A percentile compares a stretch with the other conserved stretches of the same genome.
Conservation (phyloP, 2,113 vertebrate genomes). For the Cervus canadensis region DNA sequence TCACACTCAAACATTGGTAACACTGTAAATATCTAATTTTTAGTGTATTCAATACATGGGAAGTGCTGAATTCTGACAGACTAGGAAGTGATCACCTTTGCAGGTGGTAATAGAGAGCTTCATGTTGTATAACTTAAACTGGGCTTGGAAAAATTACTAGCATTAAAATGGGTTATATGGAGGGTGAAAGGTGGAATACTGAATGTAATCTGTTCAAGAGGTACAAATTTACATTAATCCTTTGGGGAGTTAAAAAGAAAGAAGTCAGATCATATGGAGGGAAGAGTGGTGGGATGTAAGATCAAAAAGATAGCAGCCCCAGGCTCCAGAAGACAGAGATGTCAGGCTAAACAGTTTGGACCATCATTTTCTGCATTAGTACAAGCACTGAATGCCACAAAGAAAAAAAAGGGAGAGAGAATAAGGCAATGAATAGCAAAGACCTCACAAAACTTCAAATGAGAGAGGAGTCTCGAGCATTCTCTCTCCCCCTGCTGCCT, state of each 20-base stretch:
- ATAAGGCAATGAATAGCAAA: constrained; percentile 26
- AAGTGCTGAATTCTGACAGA: neutral
- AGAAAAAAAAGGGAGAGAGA: neutral
- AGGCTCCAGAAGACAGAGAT: neutral
- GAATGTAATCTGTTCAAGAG: neutral
- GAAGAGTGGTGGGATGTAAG: neutral
- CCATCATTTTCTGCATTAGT: constrained; percentile 12
- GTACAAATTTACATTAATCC: neutral
- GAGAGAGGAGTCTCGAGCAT: neutral
- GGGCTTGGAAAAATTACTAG: neutral
- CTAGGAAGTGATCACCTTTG: neutral
- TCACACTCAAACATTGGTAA: neutral
- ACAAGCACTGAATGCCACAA: neutral
- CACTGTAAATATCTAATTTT: neutral
- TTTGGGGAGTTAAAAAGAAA: neutral
- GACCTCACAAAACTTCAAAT: constrained; percentile 7
- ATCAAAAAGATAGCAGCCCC: neutral
- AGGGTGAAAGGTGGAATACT: neutral
- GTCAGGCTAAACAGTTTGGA: neutral
- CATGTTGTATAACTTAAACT: neutral
- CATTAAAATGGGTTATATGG: neutral
- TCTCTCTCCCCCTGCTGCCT: constrained; percentile 56
- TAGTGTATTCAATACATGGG: neutral
- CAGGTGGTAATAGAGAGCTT: neutral
- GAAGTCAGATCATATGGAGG: neutral